Evolutionary conservation across 2,888 invertebrate genomes (phyloP).

Genomic region (Pseudococcus longispinus): DNA sequence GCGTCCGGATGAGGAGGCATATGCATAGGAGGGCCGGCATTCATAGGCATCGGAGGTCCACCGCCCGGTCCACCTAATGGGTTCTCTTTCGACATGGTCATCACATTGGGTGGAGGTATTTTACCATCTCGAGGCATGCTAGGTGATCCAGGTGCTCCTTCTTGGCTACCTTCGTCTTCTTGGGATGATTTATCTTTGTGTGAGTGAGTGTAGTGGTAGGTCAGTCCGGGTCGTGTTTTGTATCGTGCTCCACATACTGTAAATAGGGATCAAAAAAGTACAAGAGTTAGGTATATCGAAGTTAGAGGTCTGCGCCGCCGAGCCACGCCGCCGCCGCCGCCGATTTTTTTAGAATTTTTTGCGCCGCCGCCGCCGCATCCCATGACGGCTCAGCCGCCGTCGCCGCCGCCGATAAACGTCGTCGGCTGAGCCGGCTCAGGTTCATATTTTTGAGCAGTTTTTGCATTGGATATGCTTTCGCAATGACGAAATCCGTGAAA

Average conservation of each 20-base stretch:
- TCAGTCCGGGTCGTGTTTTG: slow-evolving; percentile 94
- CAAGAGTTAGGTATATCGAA: not conserved
- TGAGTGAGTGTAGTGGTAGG: slow-evolving; percentile 94
- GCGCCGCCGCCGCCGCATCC: too few relatives aligned
- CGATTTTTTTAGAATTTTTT: too few relatives aligned
- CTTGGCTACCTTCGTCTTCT: slow-evolving; percentile 58
- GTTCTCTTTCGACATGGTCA: slow-evolving; percentile 48
- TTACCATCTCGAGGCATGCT: slow-evolving; percentile 52
- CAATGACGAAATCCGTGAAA: too few relatives aligned
- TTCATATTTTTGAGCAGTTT: too few relatives aligned
- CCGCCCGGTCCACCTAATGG: slow-evolving; percentile 61
- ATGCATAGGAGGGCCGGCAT: slow-evolving; percentile 62
- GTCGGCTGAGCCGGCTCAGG: too few relatives aligned
- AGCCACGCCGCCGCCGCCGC: too few relatives aligned
- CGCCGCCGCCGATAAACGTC: too few relatives aligned
- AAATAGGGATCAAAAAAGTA: slow-evolving; percentile 61
- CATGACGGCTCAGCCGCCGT: too few relatives aligned
- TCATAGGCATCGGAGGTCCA: slow-evolving; percentile 58
- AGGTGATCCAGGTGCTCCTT: slow-evolving; percentile 58
- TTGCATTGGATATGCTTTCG: too few relatives aligned
- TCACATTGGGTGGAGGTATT: slow-evolving; percentile 61
- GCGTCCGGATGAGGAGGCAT: slow-evolving; percentile 61
- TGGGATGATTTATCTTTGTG: slow-evolving; percentile 67
- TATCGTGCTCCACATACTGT: slow-evolving; percentile 94
- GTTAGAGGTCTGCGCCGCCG: too few relatives aligned